Conservation (phyloP, 2,797 vertebrate species). For the Pantherophis alleghaniensis region DNA sequence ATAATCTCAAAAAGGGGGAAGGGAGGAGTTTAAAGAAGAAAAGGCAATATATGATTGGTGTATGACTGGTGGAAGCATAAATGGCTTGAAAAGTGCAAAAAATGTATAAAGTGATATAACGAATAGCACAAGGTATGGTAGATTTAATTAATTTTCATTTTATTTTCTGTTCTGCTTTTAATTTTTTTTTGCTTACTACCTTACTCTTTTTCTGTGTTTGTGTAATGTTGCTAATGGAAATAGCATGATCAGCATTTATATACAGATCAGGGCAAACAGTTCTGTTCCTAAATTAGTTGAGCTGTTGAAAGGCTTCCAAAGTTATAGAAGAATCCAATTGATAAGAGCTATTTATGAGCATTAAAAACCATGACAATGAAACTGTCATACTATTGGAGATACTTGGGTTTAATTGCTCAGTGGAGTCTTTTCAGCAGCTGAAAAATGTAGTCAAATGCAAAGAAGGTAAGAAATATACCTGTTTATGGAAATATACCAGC, state of each 20-base stretch:
- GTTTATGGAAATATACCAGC: too few species aligned
- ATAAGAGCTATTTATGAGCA: not conserved
- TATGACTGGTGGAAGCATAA: not conserved
- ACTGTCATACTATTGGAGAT: not conserved
- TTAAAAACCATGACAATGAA: not conserved
- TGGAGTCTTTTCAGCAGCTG: too few species aligned
- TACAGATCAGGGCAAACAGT: not conserved
- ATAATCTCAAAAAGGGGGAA: not conserved
- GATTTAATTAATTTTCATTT: not conserved
- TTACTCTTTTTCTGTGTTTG: not conserved
- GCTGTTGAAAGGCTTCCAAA: not conserved
- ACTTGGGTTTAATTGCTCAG: not conserved
- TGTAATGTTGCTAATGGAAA: not conserved
- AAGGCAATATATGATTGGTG: not conserved
- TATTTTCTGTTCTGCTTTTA: not conserved
- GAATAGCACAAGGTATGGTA: not conserved
- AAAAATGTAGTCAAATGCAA: too few species aligned
- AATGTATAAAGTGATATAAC: not conserved
- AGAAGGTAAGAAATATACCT: not conserved
- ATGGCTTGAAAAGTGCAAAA: not conserved
- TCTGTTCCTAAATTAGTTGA: not conserved
- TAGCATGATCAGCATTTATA: not conserved
- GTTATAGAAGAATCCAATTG: not conserved
- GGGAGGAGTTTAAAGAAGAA: not conserved
- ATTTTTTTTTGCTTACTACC: not conserved